These are phyloP conservation scores for Mionectes macconnelli DNA, from an alignment of 2,113 vertebrate genomes.

Conservation along the genomic window DNA sequence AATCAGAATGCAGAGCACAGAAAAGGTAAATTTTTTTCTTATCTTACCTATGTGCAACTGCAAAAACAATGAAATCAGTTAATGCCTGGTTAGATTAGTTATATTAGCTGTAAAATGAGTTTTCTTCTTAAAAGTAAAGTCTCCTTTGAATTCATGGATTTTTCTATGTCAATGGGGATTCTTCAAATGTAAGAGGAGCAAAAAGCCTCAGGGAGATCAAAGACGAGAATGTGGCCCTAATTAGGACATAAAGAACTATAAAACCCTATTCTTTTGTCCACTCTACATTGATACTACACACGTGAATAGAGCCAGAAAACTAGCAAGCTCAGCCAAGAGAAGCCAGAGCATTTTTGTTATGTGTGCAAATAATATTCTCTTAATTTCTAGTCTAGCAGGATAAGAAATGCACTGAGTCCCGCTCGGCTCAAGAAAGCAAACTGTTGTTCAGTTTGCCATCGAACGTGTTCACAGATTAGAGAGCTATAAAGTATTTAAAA, in stretches of 20 bases:
- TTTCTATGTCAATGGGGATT: constrained; percentile 53
- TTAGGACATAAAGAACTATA: constrained; percentile 65
- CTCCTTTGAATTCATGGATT: constrained; percentile 45
- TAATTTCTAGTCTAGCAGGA: neutral
- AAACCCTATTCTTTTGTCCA: constrained; percentile 45
- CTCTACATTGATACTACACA: constrained; percentile 52
- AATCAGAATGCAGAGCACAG: neutral
- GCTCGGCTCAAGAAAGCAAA: neutral
- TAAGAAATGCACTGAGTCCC: neutral
- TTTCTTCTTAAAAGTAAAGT: constrained; percentile 51
- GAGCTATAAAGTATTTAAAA: neutral
- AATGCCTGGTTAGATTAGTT: neutral
- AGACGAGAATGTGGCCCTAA: constrained; percentile 59
- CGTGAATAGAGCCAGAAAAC: constrained; percentile 37
- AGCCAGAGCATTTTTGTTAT: constrained; percentile 12
- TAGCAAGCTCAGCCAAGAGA: constrained; percentile 20
- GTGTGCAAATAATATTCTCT: neutral
- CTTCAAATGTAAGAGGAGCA: constrained; percentile 55
- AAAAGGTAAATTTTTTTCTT: neutral
- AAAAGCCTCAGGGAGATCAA: constrained; percentile 64
- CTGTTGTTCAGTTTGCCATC: neutral
- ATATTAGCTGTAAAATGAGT: neutral
- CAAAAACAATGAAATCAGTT: constrained; percentile 15
- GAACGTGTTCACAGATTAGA: neutral
- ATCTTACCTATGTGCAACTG: neutral